A percentile compares a stretch with the other conserved stretches of the same genome.
Conservation (phyloP, 2,797 vertebrate genomes). For the Furcifer pardalis region DNA sequence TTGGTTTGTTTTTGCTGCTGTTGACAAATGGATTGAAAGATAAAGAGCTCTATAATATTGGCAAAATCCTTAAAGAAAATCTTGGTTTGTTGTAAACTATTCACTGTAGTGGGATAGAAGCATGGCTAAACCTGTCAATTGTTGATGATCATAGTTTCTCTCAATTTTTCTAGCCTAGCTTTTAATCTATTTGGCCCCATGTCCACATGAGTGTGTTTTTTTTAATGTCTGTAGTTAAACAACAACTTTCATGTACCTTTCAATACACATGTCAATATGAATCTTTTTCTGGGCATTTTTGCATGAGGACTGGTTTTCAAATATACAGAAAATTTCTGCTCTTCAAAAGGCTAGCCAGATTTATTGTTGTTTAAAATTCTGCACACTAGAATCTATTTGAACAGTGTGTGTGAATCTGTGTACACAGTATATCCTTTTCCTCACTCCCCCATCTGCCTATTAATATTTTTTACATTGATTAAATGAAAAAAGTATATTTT, state of each 20-base stretch:
- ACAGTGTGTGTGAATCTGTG: no score
- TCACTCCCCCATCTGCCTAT: no score
- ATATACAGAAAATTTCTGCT: no score
- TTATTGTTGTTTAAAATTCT: no score
- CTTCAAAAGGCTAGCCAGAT: no score
- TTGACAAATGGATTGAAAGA: conserved; percentile 74
- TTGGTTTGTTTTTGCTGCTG: conserved; percentile 25
- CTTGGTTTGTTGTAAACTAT: conserved; percentile 23
- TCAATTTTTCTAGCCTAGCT: not conserved
- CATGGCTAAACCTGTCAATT: not conserved
- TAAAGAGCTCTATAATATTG: conserved; percentile 62
- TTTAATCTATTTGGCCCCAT: not conserved
- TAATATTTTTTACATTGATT: no score
- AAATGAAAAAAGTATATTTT: no score
- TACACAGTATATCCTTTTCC: no score
- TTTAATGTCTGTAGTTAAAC: no score
- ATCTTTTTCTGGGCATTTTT: not conserved
- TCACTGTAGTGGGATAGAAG: not conserved
- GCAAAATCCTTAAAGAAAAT: conserved; percentile 63
- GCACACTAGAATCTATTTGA: no score
- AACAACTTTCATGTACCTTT: not conserved
- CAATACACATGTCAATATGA: not conserved
- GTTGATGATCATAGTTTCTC: not conserved
- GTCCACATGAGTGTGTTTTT: no score
- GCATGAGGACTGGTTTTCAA: not conserved